phyloP scores from a whole-genome alignment of 2,888 invertebrate species.

The Drosophila borborema region DNA sequence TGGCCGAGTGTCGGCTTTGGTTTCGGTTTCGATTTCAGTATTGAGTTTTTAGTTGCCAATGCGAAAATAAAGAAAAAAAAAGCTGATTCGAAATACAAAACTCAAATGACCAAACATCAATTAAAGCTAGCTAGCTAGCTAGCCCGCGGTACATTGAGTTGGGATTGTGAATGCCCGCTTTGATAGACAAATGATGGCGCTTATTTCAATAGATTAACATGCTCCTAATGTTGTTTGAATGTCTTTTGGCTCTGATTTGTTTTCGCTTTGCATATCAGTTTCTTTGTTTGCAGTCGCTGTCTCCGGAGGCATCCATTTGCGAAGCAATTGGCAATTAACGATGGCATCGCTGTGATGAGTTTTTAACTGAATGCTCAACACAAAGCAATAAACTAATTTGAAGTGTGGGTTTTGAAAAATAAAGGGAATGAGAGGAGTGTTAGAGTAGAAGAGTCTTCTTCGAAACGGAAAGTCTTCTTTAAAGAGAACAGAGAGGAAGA shows the following conservation, averaged over 20 bases:
- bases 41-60: slow-evolving; percentile 32
- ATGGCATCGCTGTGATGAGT: slow-evolving; percentile 2
- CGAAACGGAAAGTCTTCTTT: no score
- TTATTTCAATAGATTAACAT: slow-evolving; percentile 71
- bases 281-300: slow-evolving; percentile 24
- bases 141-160: slow-evolving; percentile 30
- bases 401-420: not conserved
- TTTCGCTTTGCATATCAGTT: slow-evolving; percentile 14
- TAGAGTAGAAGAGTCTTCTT: not conserved
- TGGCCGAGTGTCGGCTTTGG: slow-evolving; percentile 23
- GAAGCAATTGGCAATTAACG: slow-evolving; percentile 35
- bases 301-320: slow-evolving; percentile 9
- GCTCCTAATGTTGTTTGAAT: slow-evolving; percentile 52
- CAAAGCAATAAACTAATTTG: not conserved
- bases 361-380: not conserved
- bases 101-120: slow-evolving; percentile 47
- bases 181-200: slow-evolving; percentile 75
- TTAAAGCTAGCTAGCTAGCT: slow-evolving; percentile 49
- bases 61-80: not conserved
- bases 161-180: slow-evolving; percentile 6
- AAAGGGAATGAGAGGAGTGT: no score
- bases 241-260: slow-evolving; percentile 19
- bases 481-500: no score
- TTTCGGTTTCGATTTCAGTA: slow-evolving; percentile 26
- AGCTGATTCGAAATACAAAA: slow-evolving; percentile 15